Conservation (phyloP, 2,113 vertebrate species). For the Ranitomeya variabilis region DNA sequence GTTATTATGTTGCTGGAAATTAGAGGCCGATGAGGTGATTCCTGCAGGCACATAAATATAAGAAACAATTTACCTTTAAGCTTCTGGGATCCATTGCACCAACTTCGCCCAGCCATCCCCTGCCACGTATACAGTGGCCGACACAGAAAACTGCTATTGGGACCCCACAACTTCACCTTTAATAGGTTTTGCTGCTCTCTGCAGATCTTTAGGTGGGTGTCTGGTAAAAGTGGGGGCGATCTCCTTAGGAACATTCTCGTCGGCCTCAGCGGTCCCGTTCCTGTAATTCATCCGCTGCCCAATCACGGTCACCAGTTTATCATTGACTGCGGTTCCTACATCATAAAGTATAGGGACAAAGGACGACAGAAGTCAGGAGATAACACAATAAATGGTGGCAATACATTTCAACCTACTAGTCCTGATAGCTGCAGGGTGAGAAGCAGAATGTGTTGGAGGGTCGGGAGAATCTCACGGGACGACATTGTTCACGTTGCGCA, state of each 20-base stretch:
- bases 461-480: not conserved
- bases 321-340: constrained; percentile 64
- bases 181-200: constrained; percentile 71
- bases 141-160: no score
- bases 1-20: constrained; percentile 63
- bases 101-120: not conserved
- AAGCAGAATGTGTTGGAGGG: not conserved
- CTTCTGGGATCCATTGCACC: no score
- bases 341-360: not conserved
- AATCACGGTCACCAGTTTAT: constrained; percentile 71
- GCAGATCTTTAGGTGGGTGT: constrained; percentile 69
- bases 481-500: not conserved
- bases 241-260: constrained; percentile 66
- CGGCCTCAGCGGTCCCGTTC: constrained; percentile 69
- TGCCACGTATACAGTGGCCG: not conserved
- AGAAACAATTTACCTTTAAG: not conserved
- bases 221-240: constrained; percentile 63
- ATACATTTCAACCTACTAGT: no score
- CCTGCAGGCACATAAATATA: constrained; percentile 57
- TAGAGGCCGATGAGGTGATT: constrained; percentile 65
- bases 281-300: constrained; percentile 76
- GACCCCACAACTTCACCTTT: constrained; percentile 74
- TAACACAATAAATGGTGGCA: not conserved
- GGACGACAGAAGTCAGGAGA: not conserved
- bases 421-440: not conserved